phyloP scores from a whole-genome alignment of 2,888 invertebrate genomes.

The Drosophila anceps region DNA sequence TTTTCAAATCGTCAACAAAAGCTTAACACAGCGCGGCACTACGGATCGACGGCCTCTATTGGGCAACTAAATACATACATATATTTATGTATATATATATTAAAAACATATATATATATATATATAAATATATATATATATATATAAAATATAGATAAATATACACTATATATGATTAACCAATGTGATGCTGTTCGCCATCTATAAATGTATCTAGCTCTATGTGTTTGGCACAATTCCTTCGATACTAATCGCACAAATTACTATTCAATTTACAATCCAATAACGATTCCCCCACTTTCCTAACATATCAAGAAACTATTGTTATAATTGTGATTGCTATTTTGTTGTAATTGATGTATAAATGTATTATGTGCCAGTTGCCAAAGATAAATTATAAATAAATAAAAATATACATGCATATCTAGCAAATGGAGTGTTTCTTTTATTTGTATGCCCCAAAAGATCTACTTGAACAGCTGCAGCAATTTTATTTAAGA shows the following conservation, averaged over 20 bases:
- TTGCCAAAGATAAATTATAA: slow-evolving; percentile 58
- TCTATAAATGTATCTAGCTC: slow-evolving; percentile 27
- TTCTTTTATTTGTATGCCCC: background rate
- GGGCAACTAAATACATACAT: slow-evolving; percentile 61
- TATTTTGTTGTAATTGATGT: slow-evolving; percentile 30
- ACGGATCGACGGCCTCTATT: slow-evolving; percentile 74
- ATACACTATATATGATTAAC: slow-evolving; percentile 54
- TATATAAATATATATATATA: slow-evolving; percentile 22
- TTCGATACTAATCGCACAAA: slow-evolving; percentile 53
- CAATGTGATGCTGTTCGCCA: slow-evolving; percentile 71
- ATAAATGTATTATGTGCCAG: slow-evolving; percentile 45
- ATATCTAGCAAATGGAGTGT: slow-evolving; percentile 21
- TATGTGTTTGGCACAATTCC: slow-evolving; percentile 55
- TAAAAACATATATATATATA: slow-evolving; percentile 24
- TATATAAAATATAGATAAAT: slow-evolving; percentile 24
- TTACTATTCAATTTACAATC: slow-evolving; percentile 29
- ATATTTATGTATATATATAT: slow-evolving; percentile 20
- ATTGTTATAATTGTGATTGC: slow-evolving; percentile 37
- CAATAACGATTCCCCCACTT: slow-evolving; percentile 19
- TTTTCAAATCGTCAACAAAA: slow-evolving; percentile 47
- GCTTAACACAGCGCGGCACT: slow-evolving; percentile 54
- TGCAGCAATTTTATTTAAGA: too few species aligned
- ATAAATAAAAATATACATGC: slow-evolving; percentile 51
- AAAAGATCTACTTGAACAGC: background rate
- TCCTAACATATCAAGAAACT: slow-evolving; percentile 55